Base-by-base conservation (phyloP, 2,888 invertebrate genomes). In the Dynastes hyllus region DNA sequence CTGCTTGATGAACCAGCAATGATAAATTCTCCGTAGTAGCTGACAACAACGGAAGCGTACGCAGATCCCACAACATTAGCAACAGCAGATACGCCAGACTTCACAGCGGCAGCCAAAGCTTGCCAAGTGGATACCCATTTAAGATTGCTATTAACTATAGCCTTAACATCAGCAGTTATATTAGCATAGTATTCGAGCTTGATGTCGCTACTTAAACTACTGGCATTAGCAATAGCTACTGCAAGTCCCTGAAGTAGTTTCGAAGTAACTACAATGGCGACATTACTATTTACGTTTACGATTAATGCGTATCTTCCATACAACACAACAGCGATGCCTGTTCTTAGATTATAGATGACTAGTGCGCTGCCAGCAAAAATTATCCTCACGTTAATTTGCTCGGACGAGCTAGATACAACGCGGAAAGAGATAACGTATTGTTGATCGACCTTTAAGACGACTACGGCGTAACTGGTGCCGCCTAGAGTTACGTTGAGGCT, bases 251-350 rank as follows among this genome's bases (percentile, higher is more conserved):
- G 13, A 32, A 53, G 9, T 11, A 51, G n/a, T 8, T 16, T 5
- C 66, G 67, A 67, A n/a, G 37, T 37, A n/a, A n/a, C 22, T 0
- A 67, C 16, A 37, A 77, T 16, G 9, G 53, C 55, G 16, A 13
- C 27, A 51, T 77, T 22, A 5, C 67, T 45, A 16, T 51, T 53
- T 11, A 40, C 40, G 13, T 66, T 77, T 2, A 77, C 45, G 2
- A 40, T 37, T 3, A 77, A 16, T 16, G 53, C 66, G 9, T 66
- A 67, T 5, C 13, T 71, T n/a, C 51, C 16, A 16, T 70, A 69
- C 27, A 78, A 32, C 2, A 65, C 71, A n/a, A 78, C 16, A 8
- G 63, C 78, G n/a, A 78, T 71, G 13, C 27, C 16, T 2, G 71
- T 70, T 51, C 58, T 71, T 2, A 50, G 45, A 29, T 78, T 78